phyloP scores from a whole-genome alignment of 2,888 invertebrate species.

The Arenicola marina region DNA sequence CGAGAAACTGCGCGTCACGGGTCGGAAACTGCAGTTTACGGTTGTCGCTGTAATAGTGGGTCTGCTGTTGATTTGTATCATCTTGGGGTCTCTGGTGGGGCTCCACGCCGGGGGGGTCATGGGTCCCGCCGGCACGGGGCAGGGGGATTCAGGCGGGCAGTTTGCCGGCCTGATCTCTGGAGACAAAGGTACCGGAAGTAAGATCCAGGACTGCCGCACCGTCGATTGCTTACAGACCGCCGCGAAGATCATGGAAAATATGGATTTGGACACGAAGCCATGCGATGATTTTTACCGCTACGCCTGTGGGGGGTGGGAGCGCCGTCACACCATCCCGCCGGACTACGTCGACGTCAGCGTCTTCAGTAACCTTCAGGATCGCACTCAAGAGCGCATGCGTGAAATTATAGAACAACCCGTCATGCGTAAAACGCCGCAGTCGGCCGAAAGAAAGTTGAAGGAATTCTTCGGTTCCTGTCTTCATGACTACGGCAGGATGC shows the following conservation, averaged over 20 bases:
- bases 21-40: background rate
- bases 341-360: conserved; percentile 63
- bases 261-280: conserved; percentile 42
- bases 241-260: background rate
- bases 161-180: background rate
- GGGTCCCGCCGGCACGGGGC: background rate
- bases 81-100: background rate
- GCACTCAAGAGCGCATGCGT: conserved; percentile 19
- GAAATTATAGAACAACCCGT: conserved; percentile 26
- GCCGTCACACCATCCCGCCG: conserved; percentile 61
- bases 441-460: conserved; percentile 29
- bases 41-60: background rate
- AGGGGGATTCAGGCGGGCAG: background rate
- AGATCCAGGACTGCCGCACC: background rate
- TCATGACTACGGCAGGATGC: conserved; percentile 29
- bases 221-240: conserved; percentile 1
- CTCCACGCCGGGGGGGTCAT: conserved; percentile 1
- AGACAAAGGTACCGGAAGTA: too few species aligned
- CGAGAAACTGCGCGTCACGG: background rate
- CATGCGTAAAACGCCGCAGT: background rate
- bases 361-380: conserved; percentile 55
- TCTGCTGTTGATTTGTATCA: background rate
- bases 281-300: conserved; percentile 65
- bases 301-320: conserved; percentile 66
- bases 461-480: conserved; percentile 25